Evolutionary conservation across 2,113 vertebrate genomes (phyloP), one percentile per base, ranked within the genome.

Genomic region (Myanophis thanlyinensis): DNA sequence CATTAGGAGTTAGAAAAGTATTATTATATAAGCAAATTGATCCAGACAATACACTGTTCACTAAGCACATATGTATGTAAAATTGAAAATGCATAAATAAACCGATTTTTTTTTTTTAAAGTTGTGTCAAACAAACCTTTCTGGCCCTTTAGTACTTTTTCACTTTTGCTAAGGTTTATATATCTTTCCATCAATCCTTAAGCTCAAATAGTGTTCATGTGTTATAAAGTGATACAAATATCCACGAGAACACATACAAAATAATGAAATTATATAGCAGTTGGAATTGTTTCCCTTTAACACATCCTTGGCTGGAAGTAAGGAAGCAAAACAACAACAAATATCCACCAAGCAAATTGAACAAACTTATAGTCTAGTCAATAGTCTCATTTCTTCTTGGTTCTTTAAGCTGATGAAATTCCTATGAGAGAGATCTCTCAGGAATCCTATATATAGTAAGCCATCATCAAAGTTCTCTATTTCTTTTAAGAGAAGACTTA

Each of bases 401-500:
- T 52, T 48, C 0, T 86, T 92, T 48, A 11, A 18, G 52, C n/a
- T 89, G 89, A 87, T 49, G 56, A 80, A 91, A 88, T 46, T 7
- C 0, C n/a, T 10, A 0, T 10, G 5, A 49, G 93, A 90, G 6
- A 84, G 22, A 40, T 51, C 80, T 25, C 47, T 89, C 46, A 56
- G 27, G 62, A 51, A 40, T 80, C 73, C 73, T 10, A 80, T 40
- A 44, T 3, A 9, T 9, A 80, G 35, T 44, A 80, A 22, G 87
- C 22, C 47, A 89, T 52, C 12, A 35, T 15, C 6, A 51, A 90
- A 84, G 0, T 3, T 18, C 85, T 87, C 27, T 23, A n/a, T 51
- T 52, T 62, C 73, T 46, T 87, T 90, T 51, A 59, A 88, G 10
- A 49, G 46, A 62, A 85, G 44, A 90, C 97, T 97, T 96, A 97